Percentiles rank a stretch among this genome's conserved stretches.
Conservation (phyloP, 2,888 invertebrate genomes). For the Pristionchus fissidentatus region DNA sequence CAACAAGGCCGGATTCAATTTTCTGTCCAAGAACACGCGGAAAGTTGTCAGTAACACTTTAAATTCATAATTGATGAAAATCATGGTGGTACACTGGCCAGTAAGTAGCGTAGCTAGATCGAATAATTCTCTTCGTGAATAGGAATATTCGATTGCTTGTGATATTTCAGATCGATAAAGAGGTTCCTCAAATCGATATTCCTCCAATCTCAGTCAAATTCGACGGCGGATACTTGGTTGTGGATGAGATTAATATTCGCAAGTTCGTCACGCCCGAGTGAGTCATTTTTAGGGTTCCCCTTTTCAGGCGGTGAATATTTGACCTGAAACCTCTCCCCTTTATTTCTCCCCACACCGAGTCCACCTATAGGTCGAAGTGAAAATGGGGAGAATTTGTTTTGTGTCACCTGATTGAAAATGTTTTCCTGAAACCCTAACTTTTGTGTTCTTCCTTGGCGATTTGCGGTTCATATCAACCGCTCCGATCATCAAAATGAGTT, state of each 20-base stretch:
- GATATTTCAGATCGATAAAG: constrained; percentile 42
- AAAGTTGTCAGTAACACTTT: constrained; percentile 42
- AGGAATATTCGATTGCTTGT: background rate
- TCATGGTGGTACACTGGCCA: background rate
- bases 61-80: background rate
- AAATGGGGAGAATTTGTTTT: no score
- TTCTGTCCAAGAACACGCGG: constrained; percentile 2
- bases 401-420: no score
- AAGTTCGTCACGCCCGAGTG: constrained; percentile 22
- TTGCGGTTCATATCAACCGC: no score
- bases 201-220: background rate
- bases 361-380: no score
- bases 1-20: constrained; percentile 30
- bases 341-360: no score
- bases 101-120: background rate
- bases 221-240: background rate
- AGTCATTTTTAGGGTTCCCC: no score
- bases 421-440: background rate
- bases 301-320: no score
- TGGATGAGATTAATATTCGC: background rate
- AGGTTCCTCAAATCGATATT: constrained; percentile 1
- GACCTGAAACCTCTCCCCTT: no score
- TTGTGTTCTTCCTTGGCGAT: no score
- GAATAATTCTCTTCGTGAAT: background rate
- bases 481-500: no score